These are phyloP conservation scores for Crematogaster levior DNA, from an alignment of 2,888 invertebrate species.

Conservation along the genomic window DNA sequence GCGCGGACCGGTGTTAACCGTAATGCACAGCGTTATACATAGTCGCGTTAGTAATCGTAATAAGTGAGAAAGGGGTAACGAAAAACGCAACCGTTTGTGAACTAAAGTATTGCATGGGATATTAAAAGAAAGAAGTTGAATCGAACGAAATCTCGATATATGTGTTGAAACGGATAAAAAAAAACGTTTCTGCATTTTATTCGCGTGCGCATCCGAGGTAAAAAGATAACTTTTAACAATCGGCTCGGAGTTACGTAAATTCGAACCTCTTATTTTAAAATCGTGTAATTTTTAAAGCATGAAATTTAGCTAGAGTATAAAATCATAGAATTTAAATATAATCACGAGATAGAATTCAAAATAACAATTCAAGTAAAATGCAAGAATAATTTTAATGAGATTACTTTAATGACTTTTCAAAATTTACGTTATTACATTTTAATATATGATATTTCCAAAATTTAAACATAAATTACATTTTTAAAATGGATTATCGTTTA, in stretches of 20 bases:
- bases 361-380: neutral
- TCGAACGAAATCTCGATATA: slow-evolving; percentile 52
- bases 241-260: slow-evolving; percentile 29
- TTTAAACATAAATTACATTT: neutral
- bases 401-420: neutral
- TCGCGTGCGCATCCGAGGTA: slow-evolving; percentile 25
- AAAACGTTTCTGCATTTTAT: slow-evolving; percentile 24
- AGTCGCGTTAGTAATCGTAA: slow-evolving; percentile 49
- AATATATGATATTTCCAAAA: neutral
- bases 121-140: slow-evolving; percentile 50
- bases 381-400: neutral
- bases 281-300: neutral
- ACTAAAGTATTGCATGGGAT: slow-evolving; percentile 50
- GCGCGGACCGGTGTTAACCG: slow-evolving; percentile 46
- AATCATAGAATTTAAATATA: neutral
- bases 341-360: neutral
- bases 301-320: neutral
- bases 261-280: slow-evolving; percentile 27
- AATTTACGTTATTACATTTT: neutral
- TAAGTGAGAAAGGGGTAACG: slow-evolving; percentile 47
- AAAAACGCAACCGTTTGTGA: slow-evolving; percentile 41
- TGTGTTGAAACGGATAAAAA: slow-evolving; percentile 37
- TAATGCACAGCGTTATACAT: slow-evolving; percentile 51
- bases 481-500: neutral
- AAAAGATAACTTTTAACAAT: slow-evolving; percentile 43